A percentile compares a stretch with the other conserved stretches of the same genome.
phyloP scores from a whole-genome alignment of 2,888 invertebrate genomes.

The Leucoma salicis region DNA sequence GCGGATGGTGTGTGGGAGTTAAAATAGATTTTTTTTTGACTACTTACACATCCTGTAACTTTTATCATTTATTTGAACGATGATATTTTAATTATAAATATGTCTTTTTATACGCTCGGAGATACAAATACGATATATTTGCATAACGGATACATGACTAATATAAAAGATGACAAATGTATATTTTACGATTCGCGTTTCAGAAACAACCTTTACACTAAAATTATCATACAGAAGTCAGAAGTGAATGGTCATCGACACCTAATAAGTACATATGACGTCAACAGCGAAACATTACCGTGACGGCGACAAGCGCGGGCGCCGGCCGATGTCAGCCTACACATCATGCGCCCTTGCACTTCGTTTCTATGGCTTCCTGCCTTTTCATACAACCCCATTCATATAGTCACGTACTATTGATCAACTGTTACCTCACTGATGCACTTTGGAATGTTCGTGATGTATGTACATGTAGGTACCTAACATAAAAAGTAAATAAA shows the following conservation, averaged over 20 bases:
- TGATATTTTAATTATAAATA: background rate
- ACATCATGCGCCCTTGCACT: constrained; percentile 63
- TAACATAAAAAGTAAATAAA: background rate
- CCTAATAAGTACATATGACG: constrained; percentile 29
- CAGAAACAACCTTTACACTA: constrained; percentile 20
- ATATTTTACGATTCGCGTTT: background rate
- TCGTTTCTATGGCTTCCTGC: constrained; percentile 55
- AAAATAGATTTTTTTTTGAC: constrained; percentile 11
- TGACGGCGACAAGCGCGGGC: constrained; percentile 11
- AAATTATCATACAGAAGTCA: constrained; percentile 5
- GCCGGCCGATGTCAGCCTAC: constrained; percentile 14
- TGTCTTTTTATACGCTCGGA: background rate
- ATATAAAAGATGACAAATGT: background rate
- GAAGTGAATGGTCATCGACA: constrained; percentile 27
- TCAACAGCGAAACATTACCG: no score
- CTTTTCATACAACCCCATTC: constrained; percentile 61
- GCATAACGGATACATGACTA: background rate
- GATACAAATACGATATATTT: background rate
- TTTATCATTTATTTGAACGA: constrained; percentile 2
- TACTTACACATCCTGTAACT: constrained; percentile 4
- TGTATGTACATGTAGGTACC: constrained; percentile 12
- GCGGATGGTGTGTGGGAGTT: constrained; percentile 25
- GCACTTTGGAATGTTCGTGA: constrained; percentile 40
- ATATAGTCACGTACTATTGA: constrained; percentile 56
- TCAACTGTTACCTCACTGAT: constrained; percentile 46